Evolutionary conservation across 2,888 invertebrate species (phyloP).

Genomic region (Lasioglossum leucozonium): DNA sequence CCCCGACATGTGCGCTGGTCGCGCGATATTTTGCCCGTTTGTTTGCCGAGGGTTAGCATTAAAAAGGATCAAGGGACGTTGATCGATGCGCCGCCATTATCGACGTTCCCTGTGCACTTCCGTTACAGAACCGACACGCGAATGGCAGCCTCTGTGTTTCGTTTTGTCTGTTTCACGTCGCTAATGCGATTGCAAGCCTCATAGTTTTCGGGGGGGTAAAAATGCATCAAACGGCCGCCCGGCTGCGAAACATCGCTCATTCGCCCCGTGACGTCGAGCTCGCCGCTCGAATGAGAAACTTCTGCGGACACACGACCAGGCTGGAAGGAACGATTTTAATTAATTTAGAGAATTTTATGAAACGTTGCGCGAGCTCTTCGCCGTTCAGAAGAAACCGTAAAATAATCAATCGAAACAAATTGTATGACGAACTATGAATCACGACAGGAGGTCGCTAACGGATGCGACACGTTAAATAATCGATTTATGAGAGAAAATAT

Average conservation of each 20-base stretch:
- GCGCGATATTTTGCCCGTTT: constrained; percentile 53
- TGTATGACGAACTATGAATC: too few relatives aligned
- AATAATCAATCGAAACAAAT: too few relatives aligned
- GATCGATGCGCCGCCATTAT: constrained; percentile 67
- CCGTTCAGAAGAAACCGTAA: too few relatives aligned
- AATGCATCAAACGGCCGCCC: background rate
- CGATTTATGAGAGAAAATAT: too few relatives aligned
- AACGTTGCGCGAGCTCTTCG: too few relatives aligned
- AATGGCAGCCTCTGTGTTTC: background rate
- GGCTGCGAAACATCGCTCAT: background rate
- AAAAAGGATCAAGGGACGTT: constrained; percentile 60
- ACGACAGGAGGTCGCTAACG: too few relatives aligned
- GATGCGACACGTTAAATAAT: too few relatives aligned
- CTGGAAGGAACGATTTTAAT: background rate
- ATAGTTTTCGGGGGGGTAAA: background rate
- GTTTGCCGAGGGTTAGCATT: constrained; percentile 51
- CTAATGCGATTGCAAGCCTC: background rate
- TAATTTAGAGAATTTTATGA: too few relatives aligned
- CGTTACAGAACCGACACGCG: constrained; percentile 34
- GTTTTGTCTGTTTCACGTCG: background rate
- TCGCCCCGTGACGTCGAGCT: background rate
- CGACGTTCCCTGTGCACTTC: constrained; percentile 56
- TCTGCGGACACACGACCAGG: background rate
- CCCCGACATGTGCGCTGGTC: constrained; percentile 43
- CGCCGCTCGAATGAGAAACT: background rate